Evolutionary conservation across 2,888 invertebrate genomes (phyloP), one percentile per base, ranked within the genome.

Genomic region (Ethmia dodecea): DNA sequence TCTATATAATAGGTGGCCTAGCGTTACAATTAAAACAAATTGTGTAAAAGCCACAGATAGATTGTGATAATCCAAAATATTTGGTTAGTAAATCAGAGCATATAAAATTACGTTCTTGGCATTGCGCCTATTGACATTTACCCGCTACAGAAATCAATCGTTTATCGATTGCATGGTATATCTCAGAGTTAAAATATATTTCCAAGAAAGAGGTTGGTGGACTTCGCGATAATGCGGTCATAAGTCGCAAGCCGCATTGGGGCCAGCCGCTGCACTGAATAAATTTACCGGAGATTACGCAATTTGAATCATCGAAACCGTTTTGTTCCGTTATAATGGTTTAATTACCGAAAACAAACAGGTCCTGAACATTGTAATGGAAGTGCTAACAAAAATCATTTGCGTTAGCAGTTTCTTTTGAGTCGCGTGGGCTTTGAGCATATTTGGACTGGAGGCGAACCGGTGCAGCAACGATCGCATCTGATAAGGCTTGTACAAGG

Each of bases 401-500:
- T 55, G 52, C 43, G 47, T 48, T 52, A 54, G 31, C 41, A 40
- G 43, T 40, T 43, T 49, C 42, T 40, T 40, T 47, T 44, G 50
- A 44, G 49, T 56, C 47, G 62, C 53, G 60, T 60, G 60, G 59
- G 63, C 54, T 59, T 48, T 43, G 53, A 61, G 58, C 53, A 57
- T 54, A n/a, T 8, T 55, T 55, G 49, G 63, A 56, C 54, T 47
- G 55, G 53, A 54, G 63, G 65, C 58, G 45, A 49, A 49, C 54
- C 42, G 11, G 26, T 11, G 55, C 57, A 46, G 60, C 56, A 54
- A 47, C 55, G 65, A 69, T 64, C 54, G 63, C 70, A 68, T 64
- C 67, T 60, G 78, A 76, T 76, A 75, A 70, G 54, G 48, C 49
- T n/a, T 49, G 53, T 70, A 72, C 71, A 69, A 64, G 71, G 50